A percentile compares a stretch with the other conserved stretches of the same genome.
Conservation (phyloP, 2,797 vertebrate genomes). For the Sebastes hubbsi region DNA sequence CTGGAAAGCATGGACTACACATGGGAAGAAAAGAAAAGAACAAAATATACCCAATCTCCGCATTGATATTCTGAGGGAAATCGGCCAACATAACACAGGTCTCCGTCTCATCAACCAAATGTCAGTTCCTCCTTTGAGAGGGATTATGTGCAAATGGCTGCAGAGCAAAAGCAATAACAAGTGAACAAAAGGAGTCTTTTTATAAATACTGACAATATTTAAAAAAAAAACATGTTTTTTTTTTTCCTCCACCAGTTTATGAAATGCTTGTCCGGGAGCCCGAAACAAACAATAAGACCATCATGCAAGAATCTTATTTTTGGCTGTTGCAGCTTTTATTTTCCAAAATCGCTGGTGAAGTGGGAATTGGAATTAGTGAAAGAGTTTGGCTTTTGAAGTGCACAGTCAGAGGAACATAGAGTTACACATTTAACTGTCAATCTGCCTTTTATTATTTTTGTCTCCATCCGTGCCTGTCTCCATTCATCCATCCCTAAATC, state of each 20-base stretch:
- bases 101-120: constrained; percentile 12
- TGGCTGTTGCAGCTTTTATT: constrained; percentile 11
- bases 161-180: constrained; percentile 2
- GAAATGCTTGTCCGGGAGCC: not conserved
- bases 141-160: constrained; percentile 1
- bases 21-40: not conserved
- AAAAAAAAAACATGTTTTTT: not conserved
- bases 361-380: constrained; percentile 11
- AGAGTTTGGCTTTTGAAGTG: not conserved
- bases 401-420: not conserved
- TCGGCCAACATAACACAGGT: not conserved
- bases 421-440: constrained; percentile 23
- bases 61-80: not conserved
- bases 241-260: not conserved
- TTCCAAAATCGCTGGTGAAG: not conserved
- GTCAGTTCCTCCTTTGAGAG: constrained; percentile 6
- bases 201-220: not conserved
- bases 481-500: constrained; percentile 6
- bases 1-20: not conserved
- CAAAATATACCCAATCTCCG: not conserved
- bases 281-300: constrained; percentile 9
- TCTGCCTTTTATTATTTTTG: constrained; percentile 22
- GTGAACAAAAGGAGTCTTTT: not conserved
- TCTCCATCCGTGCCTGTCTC: not conserved
- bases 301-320: not conserved